Evolutionary conservation across 2,888 invertebrate genomes (phyloP).

Genomic region (Mythimna albipuncta): DNA sequence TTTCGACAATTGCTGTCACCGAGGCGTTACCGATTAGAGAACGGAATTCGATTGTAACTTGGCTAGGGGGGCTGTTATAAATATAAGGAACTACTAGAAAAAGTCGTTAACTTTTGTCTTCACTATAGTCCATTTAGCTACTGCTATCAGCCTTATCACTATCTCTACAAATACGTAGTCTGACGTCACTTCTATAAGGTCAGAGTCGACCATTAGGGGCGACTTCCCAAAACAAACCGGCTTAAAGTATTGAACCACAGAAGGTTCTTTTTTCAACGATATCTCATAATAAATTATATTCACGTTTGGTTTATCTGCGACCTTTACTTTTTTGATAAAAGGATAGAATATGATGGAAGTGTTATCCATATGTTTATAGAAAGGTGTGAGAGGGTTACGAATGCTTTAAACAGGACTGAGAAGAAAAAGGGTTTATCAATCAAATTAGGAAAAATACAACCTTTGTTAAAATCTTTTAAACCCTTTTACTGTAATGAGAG

Average conservation of each 20-base stretch:
- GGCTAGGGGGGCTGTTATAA: no score
- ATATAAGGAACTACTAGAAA: neutral
- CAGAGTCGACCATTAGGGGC: conserved; percentile 6
- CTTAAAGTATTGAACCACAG: conserved; percentile 5
- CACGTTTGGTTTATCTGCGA: conserved; percentile 14
- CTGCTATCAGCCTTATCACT: conserved; percentile 9
- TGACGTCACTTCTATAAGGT: conserved; percentile 43
- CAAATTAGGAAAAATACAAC: conserved; percentile 1
- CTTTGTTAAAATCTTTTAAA: neutral
- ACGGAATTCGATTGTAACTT: no score
- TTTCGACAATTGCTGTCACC: no score
- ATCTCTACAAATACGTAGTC: conserved; percentile 13
- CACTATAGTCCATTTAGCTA: conserved; percentile 14
- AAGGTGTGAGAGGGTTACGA: conserved; percentile 2
- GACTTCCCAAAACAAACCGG: neutral
- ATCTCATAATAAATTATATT: conserved; percentile 18
- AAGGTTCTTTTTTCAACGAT: conserved; percentile 10
- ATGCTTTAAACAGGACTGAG: neutral
- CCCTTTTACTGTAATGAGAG: conserved; percentile 19
- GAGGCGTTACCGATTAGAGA: no score
- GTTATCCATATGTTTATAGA: conserved; percentile 19
- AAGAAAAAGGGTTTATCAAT: neutral
- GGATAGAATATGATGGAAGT: conserved; percentile 17
- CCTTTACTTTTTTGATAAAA: conserved; percentile 9
- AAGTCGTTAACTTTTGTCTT: neutral